Conservation (phyloP, 2,888 invertebrate genomes). For the Epiperipatus broadwayi region DNA sequence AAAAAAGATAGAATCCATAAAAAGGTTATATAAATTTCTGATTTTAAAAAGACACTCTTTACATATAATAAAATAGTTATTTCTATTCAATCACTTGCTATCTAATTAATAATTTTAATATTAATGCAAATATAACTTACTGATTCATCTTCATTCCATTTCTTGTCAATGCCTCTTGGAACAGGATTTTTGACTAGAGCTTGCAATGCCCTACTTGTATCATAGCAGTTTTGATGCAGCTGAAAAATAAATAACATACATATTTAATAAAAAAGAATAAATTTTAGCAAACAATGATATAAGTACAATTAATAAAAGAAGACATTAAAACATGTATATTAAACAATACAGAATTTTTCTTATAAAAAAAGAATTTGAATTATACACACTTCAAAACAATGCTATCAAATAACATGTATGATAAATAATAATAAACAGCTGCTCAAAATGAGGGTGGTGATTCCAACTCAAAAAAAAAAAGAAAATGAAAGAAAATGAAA, state of each 20-base stretch:
- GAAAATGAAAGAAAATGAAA: too few species aligned
- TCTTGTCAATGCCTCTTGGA: conserved; percentile 88
- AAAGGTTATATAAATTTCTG: too few species aligned
- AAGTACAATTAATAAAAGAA: background rate
- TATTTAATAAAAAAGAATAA: conserved; percentile 6
- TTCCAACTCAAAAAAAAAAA: too few species aligned
- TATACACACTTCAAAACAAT: too few species aligned
- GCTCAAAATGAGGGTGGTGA: too few species aligned
- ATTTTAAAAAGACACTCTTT: too few species aligned
- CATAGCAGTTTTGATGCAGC: conserved; percentile 89
- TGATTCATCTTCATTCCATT: conserved; percentile 93
- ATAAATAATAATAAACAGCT: too few species aligned
- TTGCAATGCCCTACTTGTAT: conserved; percentile 85
- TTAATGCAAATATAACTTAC: conserved; percentile 31
- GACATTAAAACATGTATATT: background rate
- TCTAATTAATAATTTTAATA: background rate
- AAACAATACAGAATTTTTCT: background rate
- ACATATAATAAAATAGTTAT: too few species aligned
- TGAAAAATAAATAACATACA: conserved; percentile 27
- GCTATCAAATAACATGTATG: too few species aligned
- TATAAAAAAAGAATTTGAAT: too few species aligned
- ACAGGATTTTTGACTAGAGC: conserved; percentile 91
- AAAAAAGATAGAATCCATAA: too few species aligned
- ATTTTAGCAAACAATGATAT: conserved; percentile 4
- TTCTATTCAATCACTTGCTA: too few species aligned